These are phyloP conservation scores for Arctocebus calabarensis DNA, from an alignment of 2,797 vertebrate species.

Conservation along the genomic window DNA sequence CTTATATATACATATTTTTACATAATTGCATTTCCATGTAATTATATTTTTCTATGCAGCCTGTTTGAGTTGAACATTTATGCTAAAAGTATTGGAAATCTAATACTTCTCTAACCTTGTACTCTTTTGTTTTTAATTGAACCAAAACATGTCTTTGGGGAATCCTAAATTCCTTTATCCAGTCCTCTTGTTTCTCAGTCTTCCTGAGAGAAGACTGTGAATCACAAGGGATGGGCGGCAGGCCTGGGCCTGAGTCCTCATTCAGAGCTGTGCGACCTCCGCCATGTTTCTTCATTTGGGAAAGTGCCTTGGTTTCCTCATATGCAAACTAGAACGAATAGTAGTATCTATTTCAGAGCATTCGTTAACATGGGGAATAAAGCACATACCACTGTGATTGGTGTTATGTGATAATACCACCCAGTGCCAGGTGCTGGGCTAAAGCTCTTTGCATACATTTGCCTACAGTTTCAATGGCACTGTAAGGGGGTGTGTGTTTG, in stretches of 20 bases:
- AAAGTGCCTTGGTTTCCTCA: neutral
- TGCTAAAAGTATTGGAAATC: neutral
- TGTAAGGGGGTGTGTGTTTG: neutral
- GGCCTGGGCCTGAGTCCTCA: neutral
- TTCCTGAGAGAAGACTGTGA: neutral
- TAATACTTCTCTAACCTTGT: neutral
- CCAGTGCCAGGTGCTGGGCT: neutral
- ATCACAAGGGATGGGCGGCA: neutral
- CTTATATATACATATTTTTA: neutral
- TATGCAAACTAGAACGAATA: neutral
- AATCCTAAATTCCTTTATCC: neutral
- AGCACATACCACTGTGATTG: neutral
- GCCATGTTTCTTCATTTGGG: neutral
- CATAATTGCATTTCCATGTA: neutral
- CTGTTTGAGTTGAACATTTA: constrained; percentile 6
- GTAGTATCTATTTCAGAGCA: neutral
- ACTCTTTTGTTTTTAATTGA: neutral
- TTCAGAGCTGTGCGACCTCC: neutral
- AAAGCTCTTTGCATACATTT: neutral
- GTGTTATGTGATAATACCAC: neutral
- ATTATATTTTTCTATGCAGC: constrained; percentile 20
- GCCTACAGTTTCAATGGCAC: neutral
- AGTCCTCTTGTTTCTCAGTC: neutral
- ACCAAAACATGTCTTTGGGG: neutral
- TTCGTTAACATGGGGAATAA: neutral